Evolutionary conservation across 2,888 invertebrate species (phyloP).

Genomic region (Elaeidobius kamerunicus): DNA sequence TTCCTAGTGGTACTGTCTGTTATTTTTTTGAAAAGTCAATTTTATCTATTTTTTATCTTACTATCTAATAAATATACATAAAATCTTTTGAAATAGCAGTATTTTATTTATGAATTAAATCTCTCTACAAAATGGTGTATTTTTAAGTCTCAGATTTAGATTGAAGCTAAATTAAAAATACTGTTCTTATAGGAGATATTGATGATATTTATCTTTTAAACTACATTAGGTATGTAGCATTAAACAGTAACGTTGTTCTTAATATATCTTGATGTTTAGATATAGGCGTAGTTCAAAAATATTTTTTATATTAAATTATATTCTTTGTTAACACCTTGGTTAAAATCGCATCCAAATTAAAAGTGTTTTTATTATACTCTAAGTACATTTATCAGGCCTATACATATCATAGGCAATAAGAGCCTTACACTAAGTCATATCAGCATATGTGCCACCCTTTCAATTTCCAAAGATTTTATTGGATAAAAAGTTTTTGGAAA

Average conservation of each 20-base stretch:
- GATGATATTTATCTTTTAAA: neutral
- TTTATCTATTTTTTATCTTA: neutral
- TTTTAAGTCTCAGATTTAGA: no score
- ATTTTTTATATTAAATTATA: constrained; percentile 17
- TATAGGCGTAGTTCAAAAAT: constrained; percentile 11
- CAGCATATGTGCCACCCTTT: constrained; percentile 19
- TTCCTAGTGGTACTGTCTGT: neutral
- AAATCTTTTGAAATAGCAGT: no score
- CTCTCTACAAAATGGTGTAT: no score
- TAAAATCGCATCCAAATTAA: constrained; percentile 26
- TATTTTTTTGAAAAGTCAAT: neutral
- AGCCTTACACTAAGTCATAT: constrained; percentile 24
- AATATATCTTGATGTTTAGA: constrained; percentile 25
- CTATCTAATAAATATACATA: no score
- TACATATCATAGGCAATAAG: constrained; percentile 27
- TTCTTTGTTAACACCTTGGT: neutral
- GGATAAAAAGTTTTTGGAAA: constrained; percentile 25
- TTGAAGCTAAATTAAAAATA: no score
- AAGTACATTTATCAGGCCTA: constrained; percentile 24
- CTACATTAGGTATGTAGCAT: neutral
- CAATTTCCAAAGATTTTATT: constrained; percentile 21
- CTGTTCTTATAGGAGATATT: no score
- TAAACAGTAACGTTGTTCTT: constrained; percentile 9
- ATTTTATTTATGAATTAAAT: no score
- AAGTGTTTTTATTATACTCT: constrained; percentile 1